phyloP scores from a whole-genome alignment of 2,113 vertebrate genomes.

The Saguinus midas region DNA sequence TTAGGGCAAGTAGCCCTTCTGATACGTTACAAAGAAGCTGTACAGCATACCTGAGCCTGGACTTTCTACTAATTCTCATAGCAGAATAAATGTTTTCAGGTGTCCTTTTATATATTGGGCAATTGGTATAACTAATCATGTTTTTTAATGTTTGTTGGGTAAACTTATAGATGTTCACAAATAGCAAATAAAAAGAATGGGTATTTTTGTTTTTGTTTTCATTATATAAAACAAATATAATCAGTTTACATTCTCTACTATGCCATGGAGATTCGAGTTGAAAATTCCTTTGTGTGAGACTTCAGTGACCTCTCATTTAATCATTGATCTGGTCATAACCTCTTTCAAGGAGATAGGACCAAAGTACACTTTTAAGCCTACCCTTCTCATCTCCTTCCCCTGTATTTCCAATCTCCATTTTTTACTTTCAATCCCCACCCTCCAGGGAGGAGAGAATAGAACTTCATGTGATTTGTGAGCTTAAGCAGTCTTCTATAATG shows the following conservation, averaged over 20 bases:
- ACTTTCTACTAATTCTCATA: not conserved
- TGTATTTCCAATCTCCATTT: fast-evolving
- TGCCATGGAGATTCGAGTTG: not conserved
- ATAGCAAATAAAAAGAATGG: not conserved
- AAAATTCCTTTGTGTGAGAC: not conserved
- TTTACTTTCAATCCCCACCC: no score
- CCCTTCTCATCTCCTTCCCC: not conserved
- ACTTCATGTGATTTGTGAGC: not conserved
- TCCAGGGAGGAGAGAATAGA: not conserved
- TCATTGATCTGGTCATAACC: no score
- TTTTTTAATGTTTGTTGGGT: not conserved
- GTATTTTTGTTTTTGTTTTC: not conserved
- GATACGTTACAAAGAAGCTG: not conserved
- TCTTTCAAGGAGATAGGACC: not conserved
- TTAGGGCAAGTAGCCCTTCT: not conserved
- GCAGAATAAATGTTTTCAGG: not conserved
- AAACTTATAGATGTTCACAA: not conserved
- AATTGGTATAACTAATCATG: not conserved
- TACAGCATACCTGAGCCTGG: not conserved
- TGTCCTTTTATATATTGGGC: not conserved
- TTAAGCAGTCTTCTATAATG: not conserved
- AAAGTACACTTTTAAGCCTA: not conserved
- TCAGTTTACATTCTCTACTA: not conserved
- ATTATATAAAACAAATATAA: not conserved
- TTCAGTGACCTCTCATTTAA: not conserved